Base-by-base conservation (phyloP, 2,797 vertebrate species). In the Alectoris magna region DNA sequence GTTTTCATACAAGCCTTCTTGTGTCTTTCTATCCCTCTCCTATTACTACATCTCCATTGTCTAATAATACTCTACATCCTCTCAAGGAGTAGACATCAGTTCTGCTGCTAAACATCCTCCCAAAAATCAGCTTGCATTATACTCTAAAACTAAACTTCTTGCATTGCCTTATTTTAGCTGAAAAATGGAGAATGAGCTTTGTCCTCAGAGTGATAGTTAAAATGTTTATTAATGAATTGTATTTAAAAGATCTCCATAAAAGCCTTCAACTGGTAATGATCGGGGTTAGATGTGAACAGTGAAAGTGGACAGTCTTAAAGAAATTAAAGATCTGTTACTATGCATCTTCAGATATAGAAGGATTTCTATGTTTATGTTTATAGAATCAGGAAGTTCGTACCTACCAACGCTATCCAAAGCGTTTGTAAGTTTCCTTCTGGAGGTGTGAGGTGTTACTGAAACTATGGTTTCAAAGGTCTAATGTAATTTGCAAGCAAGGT, bases 201-300 rank as follows among this genome's bases (percentile, higher is more conserved):
- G 34, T 70, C 93, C 80, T 94, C 29, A 6, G 69, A 96, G 91
- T 83, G 79, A 67, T 97, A 96, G 97, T 97, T 97, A 98, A 97
- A 97, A 94, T 94, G 93, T 82, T 97, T 91, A 89, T 97, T 96
- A 94, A 48, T 71, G 94, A 96, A 62, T 4, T 14, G 38, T 51
- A 80, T 94, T 49, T 90, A 94, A 75, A 83, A 63, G 59, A 49
- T 36, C 43, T 64, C 78, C 34, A 44, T 31, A 48, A 92, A 91
- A 91, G 34, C 64, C 48, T 89, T 53, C 70, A 53, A 68, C 29
- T 41, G 11, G 51, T 79, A 90, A 85, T 21, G 72, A n/a, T 60
- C 69, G 75, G 7, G 38, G 70, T 43, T 29, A 80, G 58, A 60
- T 31, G 29, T 13, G 58, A 67, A 18, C 1, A 9, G n/a, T 44